Base-by-base conservation (phyloP, 2,113 vertebrate genomes). In the Zapus hudsonius region DNA sequence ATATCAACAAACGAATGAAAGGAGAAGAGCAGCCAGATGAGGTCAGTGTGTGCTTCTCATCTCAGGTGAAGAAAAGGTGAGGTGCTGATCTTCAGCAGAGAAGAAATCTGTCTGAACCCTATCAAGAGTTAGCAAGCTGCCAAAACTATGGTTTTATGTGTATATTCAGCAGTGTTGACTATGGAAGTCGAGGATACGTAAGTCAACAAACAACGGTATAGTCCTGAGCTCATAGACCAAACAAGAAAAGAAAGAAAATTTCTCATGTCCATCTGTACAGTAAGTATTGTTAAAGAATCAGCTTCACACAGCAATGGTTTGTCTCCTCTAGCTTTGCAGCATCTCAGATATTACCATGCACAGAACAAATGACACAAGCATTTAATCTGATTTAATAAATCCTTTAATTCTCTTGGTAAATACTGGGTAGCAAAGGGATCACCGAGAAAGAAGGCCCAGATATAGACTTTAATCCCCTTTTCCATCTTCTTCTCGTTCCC, bases 331-430 rank as follows among this genome's bases (percentile, higher is more conserved):
- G 73, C 40, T 79, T 84, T 22, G 20, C 42, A n/a, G 27, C 42
- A 69, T 66, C 57, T 70, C 44, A 63, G 75, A 70, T 90, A 89
- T 89, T 93, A 90, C 52, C 64, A 59, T 91, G 67, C 76, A 33
- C 38, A 78, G 78, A 95, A 94, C 86, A 96, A 92, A 96, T 96
- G 95, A 96, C 80, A 92, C 67, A 89, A 88, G 83, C 57, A 93
- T 89, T 85, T 96, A 96, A 95, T 96, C 95, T 95, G 89, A 96
- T 96, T 94, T 89, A 96, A 94, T 89, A 96, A 97, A 97, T 95
- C 94, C 95, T 84, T 95, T 97, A 96, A 96, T 96, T 96, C 96
- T 94, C 74, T 96, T 75, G 75, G 92, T 93, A 96, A 97, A 92
- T 95, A 95, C 84, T 69, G 67, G 69, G 83, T 67, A 84, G 90